Conservation (phyloP, 2,113 vertebrate species). For the Ammodytes marinus region DNA sequence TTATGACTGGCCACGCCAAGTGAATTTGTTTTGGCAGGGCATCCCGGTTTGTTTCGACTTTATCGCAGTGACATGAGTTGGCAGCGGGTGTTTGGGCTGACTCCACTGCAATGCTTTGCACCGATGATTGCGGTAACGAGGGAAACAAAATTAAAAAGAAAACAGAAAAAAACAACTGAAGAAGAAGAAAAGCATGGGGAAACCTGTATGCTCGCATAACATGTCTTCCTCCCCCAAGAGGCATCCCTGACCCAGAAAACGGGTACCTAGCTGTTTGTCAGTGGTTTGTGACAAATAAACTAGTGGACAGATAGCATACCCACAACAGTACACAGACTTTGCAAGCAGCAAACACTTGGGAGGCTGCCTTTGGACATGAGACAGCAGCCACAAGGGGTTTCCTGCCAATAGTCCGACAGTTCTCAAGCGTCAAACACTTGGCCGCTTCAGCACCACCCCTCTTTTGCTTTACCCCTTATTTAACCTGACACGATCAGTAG, state of each 20-base stretch:
- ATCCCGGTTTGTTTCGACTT: conserved; percentile 22
- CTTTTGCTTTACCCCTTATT: conserved; percentile 62
- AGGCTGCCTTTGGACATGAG: conserved; percentile 58
- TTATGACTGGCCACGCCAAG: conserved; percentile 38
- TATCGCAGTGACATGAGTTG: conserved; percentile 36
- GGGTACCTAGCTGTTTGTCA: conserved; percentile 32
- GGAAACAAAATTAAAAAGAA: not conserved
- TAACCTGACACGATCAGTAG: conserved; percentile 55
- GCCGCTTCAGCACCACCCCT: conserved; percentile 40
- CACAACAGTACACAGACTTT: conserved; percentile 19
- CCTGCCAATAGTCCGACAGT: conserved; percentile 54
- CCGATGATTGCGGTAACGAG: conserved; percentile 7
- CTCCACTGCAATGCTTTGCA: conserved; percentile 11
- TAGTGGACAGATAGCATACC: conserved; percentile 18
- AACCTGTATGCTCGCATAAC: conserved; percentile 46
- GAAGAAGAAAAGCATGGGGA: conserved; percentile 6
- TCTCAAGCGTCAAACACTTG: conserved; percentile 52
- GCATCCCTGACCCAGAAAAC: conserved; percentile 43
- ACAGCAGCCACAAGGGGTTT: conserved; percentile 52
- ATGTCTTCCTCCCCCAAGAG: not conserved
- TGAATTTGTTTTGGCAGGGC: conserved; percentile 65
- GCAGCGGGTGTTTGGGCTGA: not conserved
- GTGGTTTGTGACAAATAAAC: conserved; percentile 47
- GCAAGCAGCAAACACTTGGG: conserved; percentile 44
- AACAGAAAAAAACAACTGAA: not conserved